Evolutionary conservation across 1,140 invertebrate species (phyloP).

Genomic region (Saccostrea echinata): DNA sequence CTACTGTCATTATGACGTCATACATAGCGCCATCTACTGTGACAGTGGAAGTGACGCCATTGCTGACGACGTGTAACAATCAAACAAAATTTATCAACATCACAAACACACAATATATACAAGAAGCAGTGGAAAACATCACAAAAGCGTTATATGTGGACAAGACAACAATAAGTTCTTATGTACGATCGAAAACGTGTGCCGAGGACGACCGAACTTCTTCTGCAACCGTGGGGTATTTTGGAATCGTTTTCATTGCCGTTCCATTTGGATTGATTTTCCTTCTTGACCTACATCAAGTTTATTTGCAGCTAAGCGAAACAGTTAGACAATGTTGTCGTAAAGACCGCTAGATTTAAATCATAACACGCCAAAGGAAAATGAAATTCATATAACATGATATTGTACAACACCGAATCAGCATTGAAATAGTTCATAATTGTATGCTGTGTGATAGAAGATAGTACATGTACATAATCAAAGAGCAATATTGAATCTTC

Average conservation of each 20-base stretch:
- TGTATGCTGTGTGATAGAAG: no score
- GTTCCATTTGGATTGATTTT: neutral
- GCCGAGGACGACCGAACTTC: neutral
- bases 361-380: no score
- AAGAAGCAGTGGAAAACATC: slow-evolving; percentile 8
- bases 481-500: no score
- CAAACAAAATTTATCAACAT: neutral
- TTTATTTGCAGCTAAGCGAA: neutral
- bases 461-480: no score
- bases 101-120: neutral
- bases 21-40: neutral
- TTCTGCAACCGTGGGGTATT: neutral
- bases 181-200: slow-evolving; percentile 7
- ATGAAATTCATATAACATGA: no score
- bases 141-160: neutral
- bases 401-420: no score
- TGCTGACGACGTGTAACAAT: neutral
- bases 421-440: no score
- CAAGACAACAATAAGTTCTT: neutral
- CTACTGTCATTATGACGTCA: neutral
- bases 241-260: neutral
- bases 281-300: neutral
- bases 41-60: neutral
- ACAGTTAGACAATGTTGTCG: neutral
- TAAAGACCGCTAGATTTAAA: no score